Evolutionary conservation across 37 sponge, comb jelly and placozoan genomes (phyloP), one percentile per base, ranked within the genome.

Genomic region (Ianthella basta): DNA sequence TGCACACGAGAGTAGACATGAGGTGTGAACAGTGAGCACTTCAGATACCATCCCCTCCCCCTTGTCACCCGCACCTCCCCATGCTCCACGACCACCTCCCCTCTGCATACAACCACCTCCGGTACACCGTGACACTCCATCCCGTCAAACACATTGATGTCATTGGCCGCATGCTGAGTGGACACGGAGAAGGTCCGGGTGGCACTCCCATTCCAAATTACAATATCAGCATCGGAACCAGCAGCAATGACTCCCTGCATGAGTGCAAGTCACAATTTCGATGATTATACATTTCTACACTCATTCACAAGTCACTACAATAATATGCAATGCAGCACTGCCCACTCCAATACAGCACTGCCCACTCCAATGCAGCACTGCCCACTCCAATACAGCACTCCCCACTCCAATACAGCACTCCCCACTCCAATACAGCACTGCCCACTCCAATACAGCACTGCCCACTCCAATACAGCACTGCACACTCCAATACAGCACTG

Each of bases 161-260:
- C 94, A 2, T 91, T 92, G 64, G 94, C 94, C 91, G 91, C 92
- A 73, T 96, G 91, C 56, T 96, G 97, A 13, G 97, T 96, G 60
- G 91, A 89, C 14, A 94, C 89, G 29, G 97, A 96, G 66, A 96
- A 94, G 56, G 87, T 86, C 25, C 89, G 83, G 15, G 70, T 59
- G 19, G 83, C 90, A 24, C 87, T 89, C 5, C 82, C 83, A 59
- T 96, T 93, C 97, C 97, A 96, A 18, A 96, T 94, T 20, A 96
- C 94, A 50, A 96, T 92, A 56, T 96, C 97, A 19, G 97, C 97
- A 89, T 96, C 97, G 23, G 97, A 93, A 10, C 97, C 97, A 4
- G 80, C 90, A 55, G 75, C 86, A 82, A 96, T 96, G 24, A 86
- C 87, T 1, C 97, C 97, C 94, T 95, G 68, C n/a, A 68, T 30